Conservation (phyloP, 2,113 vertebrate genomes). For the Lucifuga dentata region DNA sequence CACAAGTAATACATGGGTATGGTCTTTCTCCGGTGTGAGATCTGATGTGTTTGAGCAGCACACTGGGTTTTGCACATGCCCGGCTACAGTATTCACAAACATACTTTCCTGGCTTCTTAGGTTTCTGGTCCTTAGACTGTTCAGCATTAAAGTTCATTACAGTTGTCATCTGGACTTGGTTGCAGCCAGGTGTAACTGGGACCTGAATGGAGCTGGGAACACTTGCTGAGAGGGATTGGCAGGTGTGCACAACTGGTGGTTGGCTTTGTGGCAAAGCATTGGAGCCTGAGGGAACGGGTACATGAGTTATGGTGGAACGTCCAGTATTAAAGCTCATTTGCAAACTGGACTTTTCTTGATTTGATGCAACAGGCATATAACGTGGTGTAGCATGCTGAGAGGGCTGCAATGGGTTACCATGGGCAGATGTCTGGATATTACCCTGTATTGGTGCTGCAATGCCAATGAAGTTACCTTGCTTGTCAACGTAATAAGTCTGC, state of each 20-base stretch:
- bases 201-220: conserved; percentile 88
- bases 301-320: conserved; percentile 82
- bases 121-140: conserved; percentile 96
- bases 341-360: conserved; percentile 84
- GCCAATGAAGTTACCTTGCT: conserved; percentile 82
- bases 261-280: conserved; percentile 90
- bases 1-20: conserved; percentile 96
- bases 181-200: conserved; percentile 88
- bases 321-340: conserved; percentile 87
- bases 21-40: conserved; percentile 98
- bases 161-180: conserved; percentile 87
- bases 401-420: conserved; percentile 73
- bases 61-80: conserved; percentile 97
- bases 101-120: conserved; percentile 96
- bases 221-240: conserved; percentile 87
- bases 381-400: conserved; percentile 72
- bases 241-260: conserved; percentile 87
- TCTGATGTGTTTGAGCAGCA: conserved; percentile 97
- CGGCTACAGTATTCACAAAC: conserved; percentile 96
- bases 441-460: conserved; percentile 77
- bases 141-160: conserved; percentile 88
- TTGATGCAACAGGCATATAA: conserved; percentile 79
- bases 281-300: conserved; percentile 85
- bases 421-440: conserved; percentile 76
- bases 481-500: conserved; percentile 82